Base-by-base conservation (phyloP, 2,797 vertebrate genomes). In the Catostomus latipinnis region DNA sequence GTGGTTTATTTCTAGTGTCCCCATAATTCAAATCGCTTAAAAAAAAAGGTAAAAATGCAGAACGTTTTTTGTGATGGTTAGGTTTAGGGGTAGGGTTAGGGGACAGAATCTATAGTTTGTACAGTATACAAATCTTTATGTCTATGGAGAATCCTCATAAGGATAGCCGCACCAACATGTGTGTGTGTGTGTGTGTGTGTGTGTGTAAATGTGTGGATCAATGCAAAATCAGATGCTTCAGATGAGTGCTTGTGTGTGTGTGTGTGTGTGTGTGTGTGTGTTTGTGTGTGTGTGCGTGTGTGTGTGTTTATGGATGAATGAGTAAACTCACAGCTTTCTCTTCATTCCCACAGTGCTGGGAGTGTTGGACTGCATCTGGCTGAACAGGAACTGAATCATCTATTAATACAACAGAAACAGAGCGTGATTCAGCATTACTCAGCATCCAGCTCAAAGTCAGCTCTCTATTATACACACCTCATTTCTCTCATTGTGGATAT, bases 301-400 rank as follows among this genome's bases (percentile, higher is more conserved):
- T 82, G 76, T 69, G 50, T 53, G 45, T 22, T 22, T 43, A 52
- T 22, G 54, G 45, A 80, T 61, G 54, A 60, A 71, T 50, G 75
- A 13, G 54, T 52, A 13, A 85, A 96, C 97, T 97, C 92, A 99
- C 97, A 97, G 94, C 87, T 98, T 99, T 93, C 98, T 96, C 93
- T 99, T 99, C 88, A 96, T 92, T 88, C 96, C 95, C 56, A 94
- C 45, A 49, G 92, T 92, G 92, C 93, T 92, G 82, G 93, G 90
- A 81, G 96, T 88, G 89, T 92, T 96, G 10, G 95, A 89, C 90
- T 98, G 97, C 92, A 98, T 96, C 91, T 98, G 97, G 88, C 96
- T 96, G 89, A 99, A 97, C 90, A 99, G 96, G 93, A 98, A 99
- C 93, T 98, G 97, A 93, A 99, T 98, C 94, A 99, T 94, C 98